phyloP scores from a whole-genome alignment of 2,113 vertebrate species.

The Potamarius usumacintae region DNA sequence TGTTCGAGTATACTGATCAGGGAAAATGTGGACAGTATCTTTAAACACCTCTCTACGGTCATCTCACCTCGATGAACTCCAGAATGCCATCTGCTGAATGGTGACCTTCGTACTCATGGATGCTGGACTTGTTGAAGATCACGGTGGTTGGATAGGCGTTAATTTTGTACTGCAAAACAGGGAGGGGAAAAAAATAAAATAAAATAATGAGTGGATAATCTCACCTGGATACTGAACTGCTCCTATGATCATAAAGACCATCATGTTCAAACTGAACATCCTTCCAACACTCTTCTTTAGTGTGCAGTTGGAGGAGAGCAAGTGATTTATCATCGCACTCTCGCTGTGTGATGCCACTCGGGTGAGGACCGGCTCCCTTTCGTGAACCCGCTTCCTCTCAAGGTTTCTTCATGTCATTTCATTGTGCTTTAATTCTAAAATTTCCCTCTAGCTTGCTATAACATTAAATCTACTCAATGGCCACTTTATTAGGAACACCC shows the following conservation, averaged over 20 bases:
- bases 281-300: neutral
- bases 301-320: neutral
- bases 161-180: slow-evolving; percentile 84
- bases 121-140: slow-evolving; percentile 89
- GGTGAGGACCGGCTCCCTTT: neutral
- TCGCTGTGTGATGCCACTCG: neutral
- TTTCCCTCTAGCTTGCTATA: neutral
- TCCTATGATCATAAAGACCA: neutral
- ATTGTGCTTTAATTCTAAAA: too few relatives aligned
- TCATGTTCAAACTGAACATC: neutral
- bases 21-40: neutral
- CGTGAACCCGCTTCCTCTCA: neutral
- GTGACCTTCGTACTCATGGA: slow-evolving; percentile 93
- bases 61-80: slow-evolving; percentile 92
- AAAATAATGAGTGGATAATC: neutral
- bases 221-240: neutral
- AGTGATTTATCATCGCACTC: neutral
- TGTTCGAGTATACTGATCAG: neutral
- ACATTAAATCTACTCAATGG: neutral
- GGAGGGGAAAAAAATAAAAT: neutral
- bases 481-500: too few relatives aligned
- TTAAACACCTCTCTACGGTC: neutral
- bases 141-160: slow-evolving; percentile 96
- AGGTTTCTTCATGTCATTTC: too few relatives aligned
- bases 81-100: slow-evolving; percentile 92